A percentile compares a stretch with the other conserved stretches of the same genome.
Evolutionary conservation across 1,140 invertebrate species (phyloP).

Genomic region (Grapholita molesta): DNA sequence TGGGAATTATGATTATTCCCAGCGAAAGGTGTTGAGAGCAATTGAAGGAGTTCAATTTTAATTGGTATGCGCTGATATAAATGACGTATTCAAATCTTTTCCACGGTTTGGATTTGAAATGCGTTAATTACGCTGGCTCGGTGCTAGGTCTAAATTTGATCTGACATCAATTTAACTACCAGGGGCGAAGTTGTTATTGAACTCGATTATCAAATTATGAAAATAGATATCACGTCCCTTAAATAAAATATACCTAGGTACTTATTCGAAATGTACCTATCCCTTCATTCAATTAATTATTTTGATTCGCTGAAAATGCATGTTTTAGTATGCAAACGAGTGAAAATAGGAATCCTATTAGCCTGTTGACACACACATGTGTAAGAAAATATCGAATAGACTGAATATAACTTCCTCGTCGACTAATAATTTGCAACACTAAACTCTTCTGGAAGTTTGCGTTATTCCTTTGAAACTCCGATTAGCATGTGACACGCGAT

Average conservation of each 20-base stretch:
- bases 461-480: neutral
- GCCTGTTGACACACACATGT: no score
- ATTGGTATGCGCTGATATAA: neutral
- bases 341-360: no score
- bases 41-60: slow-evolving; percentile 1
- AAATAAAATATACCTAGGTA: no score
- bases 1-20: slow-evolving; percentile 18
- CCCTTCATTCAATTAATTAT: no score
- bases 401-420: neutral
- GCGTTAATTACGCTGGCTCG: neutral
- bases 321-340: no score
- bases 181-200: no score
- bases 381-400: neutral
- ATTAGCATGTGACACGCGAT: slow-evolving; percentile 4
- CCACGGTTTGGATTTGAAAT: slow-evolving; percentile 4
- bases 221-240: no score
- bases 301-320: no score
- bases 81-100: slow-evolving; percentile 5
- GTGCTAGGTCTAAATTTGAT: neutral
- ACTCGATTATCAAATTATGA: no score
- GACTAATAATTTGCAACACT: neutral
- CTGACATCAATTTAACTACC: neutral
- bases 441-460: neutral
- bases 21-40: slow-evolving; percentile 6
- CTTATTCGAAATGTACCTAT: no score